Base-by-base conservation (phyloP, 2,113 vertebrate genomes). In the Thalassoma bifasciatum region DNA sequence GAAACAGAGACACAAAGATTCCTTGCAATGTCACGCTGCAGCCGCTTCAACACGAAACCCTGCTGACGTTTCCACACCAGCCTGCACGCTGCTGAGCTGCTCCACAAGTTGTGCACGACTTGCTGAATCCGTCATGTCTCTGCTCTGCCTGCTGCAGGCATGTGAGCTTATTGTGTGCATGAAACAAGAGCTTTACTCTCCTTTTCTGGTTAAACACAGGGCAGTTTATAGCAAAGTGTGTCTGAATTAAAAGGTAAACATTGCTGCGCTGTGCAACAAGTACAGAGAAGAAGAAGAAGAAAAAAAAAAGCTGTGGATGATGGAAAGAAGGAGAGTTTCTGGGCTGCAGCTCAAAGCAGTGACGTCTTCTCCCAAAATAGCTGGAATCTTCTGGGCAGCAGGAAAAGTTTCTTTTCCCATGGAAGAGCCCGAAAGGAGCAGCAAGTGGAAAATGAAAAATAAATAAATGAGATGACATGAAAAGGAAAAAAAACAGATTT, bases 321-420 rank as follows among this genome's bases (percentile, higher is more conserved):
- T 73, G 70, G 85, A 86, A 34, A 85, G 47, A 46, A 83, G 46
- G 58, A 42, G 40, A 79, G 86, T 89, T 85, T 89, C 85, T 85
- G 88, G 88, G 83, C 84, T 83, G 72, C 87, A 86, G 89, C 86
- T 85, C 77, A 86, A 82, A 87, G 63, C 72, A 6, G 61, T 93
- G 91, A 93, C 91, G 93, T 92, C 73, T 85, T 90, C 53, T 81
- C 93, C 80, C 65, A 88, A 93, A 94, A 94, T 94, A 93, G 89
- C 83, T 65, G 74, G 66, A 88, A 90, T 90, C 78, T 87, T 92
- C 85, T 75, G 89, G 71, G 84, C 84, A 49, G 51, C 54, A 67
- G 83, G 86, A 77, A 91, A 88, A 90, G 80, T 89, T 84, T 84
- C 69, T 93, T 92, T 94, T 94, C 93, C 93, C 93, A 94, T 92